Conservation (phyloP, 2,113 vertebrate genomes). For the Diadophis punctatus region DNA sequence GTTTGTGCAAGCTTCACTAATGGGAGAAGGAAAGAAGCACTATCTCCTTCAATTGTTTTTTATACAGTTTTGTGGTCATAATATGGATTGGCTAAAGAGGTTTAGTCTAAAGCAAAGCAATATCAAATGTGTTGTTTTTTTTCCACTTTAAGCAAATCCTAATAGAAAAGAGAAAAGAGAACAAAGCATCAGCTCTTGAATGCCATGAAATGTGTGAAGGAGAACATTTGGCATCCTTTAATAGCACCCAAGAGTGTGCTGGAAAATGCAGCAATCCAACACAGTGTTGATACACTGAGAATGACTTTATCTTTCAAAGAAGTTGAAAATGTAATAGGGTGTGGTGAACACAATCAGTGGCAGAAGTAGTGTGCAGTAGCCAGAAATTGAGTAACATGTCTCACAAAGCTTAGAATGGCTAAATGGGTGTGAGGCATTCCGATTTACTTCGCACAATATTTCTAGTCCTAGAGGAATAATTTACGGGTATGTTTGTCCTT, state of each 20-base stretch:
- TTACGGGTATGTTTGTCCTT: constrained; percentile 24
- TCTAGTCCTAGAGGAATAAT: background rate
- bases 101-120: background rate
- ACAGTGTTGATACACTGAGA: background rate
- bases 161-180: background rate
- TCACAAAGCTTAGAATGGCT: constrained; percentile 8
- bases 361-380: constrained; percentile 9
- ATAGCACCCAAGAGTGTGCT: background rate
- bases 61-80: background rate
- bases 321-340: constrained; percentile 11
- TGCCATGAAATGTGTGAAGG: background rate
- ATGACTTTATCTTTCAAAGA: background rate
- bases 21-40: background rate
- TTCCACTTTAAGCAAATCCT: background rate
- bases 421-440: background rate
- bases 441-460: constrained; percentile 15
- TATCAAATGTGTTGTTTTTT: background rate
- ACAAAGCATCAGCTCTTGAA: background rate
- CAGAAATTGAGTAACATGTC: background rate
- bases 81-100: background rate
- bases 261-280: background rate
- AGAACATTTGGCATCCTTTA: constrained; percentile 6
- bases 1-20: background rate
- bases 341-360: background rate
- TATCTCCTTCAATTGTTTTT: background rate